phyloP scores from a whole-genome alignment of 2,797 vertebrate species.

The Hoplostethus atlanticus region DNA sequence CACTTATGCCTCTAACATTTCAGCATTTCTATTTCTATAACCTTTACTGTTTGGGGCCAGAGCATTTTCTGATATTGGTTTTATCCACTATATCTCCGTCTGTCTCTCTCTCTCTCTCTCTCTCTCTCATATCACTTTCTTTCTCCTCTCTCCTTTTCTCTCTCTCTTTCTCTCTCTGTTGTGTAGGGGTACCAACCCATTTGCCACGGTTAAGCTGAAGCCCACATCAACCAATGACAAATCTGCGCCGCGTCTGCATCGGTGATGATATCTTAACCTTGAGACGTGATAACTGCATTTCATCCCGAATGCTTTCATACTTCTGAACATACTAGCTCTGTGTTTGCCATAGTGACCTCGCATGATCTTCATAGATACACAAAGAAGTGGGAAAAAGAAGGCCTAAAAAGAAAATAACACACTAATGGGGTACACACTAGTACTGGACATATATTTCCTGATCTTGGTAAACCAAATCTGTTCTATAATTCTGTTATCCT shows the following conservation, averaged over 20 bases:
- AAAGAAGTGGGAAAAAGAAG: neutral
- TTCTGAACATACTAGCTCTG: no score
- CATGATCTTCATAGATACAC: neutral
- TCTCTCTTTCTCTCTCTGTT: slow-evolving; percentile 6
- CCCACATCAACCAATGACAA: slow-evolving; percentile 93
- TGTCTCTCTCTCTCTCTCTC: neutral
- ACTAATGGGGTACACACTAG: neutral
- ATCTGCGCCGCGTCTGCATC: slow-evolving; percentile 83
- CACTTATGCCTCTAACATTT: neutral
- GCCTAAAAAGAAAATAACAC: neutral
- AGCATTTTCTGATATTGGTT: slow-evolving; percentile 13
- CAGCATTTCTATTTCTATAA: slow-evolving; percentile 27
- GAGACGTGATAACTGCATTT: neutral
- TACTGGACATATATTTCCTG: no score
- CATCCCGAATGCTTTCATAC: neutral
- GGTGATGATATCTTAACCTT: slow-evolving; percentile 38
- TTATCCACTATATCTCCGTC: neutral
- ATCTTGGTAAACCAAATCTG: no score
- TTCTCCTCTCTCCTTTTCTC: neutral
- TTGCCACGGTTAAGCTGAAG: slow-evolving; percentile 95
- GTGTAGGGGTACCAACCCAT: slow-evolving; percentile 94
- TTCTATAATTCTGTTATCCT: no score
- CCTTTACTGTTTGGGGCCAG: neutral
- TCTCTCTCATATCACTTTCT: neutral
- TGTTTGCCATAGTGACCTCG: neutral